Evolutionary conservation across 2,797 vertebrate species (phyloP), one percentile per base, ranked within the genome.

Genomic region (Podarcis lilfordi): DNA sequence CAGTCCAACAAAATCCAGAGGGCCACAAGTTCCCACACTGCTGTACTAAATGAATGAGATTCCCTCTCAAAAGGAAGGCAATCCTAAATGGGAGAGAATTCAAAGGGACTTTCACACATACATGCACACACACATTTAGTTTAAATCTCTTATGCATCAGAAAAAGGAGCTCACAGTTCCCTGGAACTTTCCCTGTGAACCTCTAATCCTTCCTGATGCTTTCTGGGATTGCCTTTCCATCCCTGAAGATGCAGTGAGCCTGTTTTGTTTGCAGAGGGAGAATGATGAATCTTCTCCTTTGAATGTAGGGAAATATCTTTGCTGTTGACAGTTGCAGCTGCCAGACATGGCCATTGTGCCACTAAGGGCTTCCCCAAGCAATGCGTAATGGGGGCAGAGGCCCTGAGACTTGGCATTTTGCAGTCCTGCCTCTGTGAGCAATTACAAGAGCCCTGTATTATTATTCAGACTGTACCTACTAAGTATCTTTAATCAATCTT

Each of bases 401-500:
- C 19, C 43, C 27, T 25, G 45, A 71, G 66, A 40, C 32, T 71
- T 79, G 55, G 37, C 82, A 84, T 88, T 84, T 78, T 45, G 69
- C 50, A 80, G 64, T 2, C 19, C 7, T 29, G 29, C 64, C 37
- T 64, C 68, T 43, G 35, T 8, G 15, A 79, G 32, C 50, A 72
- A 71, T 79, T 72, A 69, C 17, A 77, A 61, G 8, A 80, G n/a
- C 50, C 55, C 64, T 10, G 25, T 35, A 79, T 88, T 37, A 61
- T 84, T 29, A 37, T 69, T 69, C 59, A 21, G 0, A 40, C 74
- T 89, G 82, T 68, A 92, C n/a, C 79, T 82, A 40, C 83, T 71
- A 82, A 75, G 84, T 75, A 71, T 29, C 71, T 89, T 55, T 82
- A 68, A 0, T 81, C 37, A 89, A 86, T 91, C 90, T 91, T 90